Evolutionary conservation across 2,888 invertebrate species (phyloP).

Genomic region (Drosophila mercatorum): DNA sequence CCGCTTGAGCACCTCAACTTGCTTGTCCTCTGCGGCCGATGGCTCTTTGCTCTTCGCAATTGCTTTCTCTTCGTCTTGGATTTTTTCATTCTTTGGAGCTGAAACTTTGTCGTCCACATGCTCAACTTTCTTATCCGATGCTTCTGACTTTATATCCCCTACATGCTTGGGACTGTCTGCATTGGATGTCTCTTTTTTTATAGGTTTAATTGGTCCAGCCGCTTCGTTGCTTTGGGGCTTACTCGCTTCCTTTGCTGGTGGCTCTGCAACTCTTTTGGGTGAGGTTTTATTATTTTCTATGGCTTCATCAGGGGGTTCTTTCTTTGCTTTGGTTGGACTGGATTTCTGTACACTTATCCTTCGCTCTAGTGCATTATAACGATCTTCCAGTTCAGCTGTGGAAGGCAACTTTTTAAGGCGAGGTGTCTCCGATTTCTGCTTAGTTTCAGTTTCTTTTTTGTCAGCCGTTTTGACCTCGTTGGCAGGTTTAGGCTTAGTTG

Average conservation of each 20-base stretch:
- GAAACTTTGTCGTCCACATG: not conserved
- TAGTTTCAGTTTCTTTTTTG: slow-evolving; percentile 9
- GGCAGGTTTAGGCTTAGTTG: slow-evolving; percentile 27
- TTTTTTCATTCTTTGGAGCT: not conserved
- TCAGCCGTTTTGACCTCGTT: slow-evolving; percentile 26
- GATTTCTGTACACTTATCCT: slow-evolving; percentile 62
- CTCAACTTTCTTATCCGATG: not conserved
- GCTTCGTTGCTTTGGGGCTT: not conserved
- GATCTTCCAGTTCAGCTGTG: slow-evolving; percentile 78
- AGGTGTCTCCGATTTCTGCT: slow-evolving; percentile 23
- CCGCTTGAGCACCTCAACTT: slow-evolving; percentile 22
- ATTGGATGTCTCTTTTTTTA: not conserved
- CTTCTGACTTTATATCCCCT: not conserved
- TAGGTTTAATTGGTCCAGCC: not conserved
- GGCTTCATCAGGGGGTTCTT: slow-evolving; percentile 77
- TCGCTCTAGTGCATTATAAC: slow-evolving; percentile 75
- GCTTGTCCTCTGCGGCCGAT: not conserved
- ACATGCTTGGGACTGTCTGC: not conserved
- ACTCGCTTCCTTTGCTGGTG: slow-evolving; percentile 1
- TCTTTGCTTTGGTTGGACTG: slow-evolving; percentile 64
- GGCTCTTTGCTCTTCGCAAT: not conserved
- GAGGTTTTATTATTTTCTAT: not conserved
- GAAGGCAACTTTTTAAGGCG: slow-evolving; percentile 71
- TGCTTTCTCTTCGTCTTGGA: not conserved
- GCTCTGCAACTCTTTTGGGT: not conserved